phyloP scores from a whole-genome alignment of 1,140 invertebrate species.

The Paralvinella palmiformis region DNA sequence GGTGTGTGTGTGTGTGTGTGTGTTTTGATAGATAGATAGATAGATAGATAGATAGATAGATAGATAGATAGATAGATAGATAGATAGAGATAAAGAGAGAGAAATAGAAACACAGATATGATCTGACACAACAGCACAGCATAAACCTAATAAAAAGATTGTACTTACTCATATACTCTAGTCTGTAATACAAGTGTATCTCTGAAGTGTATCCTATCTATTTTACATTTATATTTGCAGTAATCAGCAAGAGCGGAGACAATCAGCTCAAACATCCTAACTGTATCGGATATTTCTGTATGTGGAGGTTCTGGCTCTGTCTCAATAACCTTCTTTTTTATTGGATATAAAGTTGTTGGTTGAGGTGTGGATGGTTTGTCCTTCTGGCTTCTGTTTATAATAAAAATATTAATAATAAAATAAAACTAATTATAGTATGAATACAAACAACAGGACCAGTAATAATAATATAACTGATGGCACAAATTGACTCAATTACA shows the following conservation, averaged over 20 bases:
- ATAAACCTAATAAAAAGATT: not conserved
- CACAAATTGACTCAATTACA: too few relatives aligned
- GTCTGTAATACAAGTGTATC: constrained; percentile 51
- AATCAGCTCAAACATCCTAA: constrained; percentile 38
- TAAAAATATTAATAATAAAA: not conserved
- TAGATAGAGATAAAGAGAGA: too few relatives aligned
- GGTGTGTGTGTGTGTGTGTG: too few relatives aligned
- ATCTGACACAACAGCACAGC: not conserved
- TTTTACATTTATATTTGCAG: constrained; percentile 43
- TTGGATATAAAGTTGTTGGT: too few relatives aligned
- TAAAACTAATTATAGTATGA: not conserved
- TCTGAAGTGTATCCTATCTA: constrained; percentile 39
- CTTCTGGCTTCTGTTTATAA: not conserved
- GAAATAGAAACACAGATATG: not conserved
- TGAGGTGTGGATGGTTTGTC: constrained; percentile 14
- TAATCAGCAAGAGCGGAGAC: constrained; percentile 42
- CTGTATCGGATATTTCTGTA: constrained; percentile 35
- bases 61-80: too few relatives aligned
- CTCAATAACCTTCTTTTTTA: constrained; percentile 48
- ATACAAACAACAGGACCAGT: too few relatives aligned
- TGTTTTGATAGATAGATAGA: too few relatives aligned
- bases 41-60: too few relatives aligned
- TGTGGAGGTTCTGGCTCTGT: constrained; percentile 43
- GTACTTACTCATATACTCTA: constrained; percentile 46
- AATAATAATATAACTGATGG: too few relatives aligned